Evolutionary conservation across 1,140 invertebrate species (phyloP), one percentile per base, ranked within the genome.

Genomic region (Drosophila suzukii): DNA sequence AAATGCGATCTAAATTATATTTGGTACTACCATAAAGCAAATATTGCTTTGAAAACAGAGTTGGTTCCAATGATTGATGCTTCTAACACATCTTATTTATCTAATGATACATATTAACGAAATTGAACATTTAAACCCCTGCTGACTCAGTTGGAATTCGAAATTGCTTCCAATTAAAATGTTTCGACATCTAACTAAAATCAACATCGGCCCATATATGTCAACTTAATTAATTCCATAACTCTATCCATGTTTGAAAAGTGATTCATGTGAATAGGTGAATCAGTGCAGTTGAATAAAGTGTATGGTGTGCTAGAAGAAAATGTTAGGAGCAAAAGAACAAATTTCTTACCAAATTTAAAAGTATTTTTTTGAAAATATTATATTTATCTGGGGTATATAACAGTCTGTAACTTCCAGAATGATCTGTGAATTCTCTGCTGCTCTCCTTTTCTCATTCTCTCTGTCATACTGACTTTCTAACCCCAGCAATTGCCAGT

Each of bases 131-230:
- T 63, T 34, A 43, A 43, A 59, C 43, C 34, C 30, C 56, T 46
- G 56, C 57, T 61, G 56, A 65, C 20, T 65, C 56, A 65, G 41
- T 65, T 43, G 54, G 61, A 63, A 59, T 59, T 59, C 11, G 11
- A 24, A 65, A 65, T 61, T 44, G 39, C 30, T 65, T n/a, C 32
- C 61, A 65, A 65, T 65, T 65, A 61, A 65, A 65, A 56, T 65
- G 34, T 61, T 65, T 65, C 30, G 57, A 65, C 56, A 65, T 36
- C n/a, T 46, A 61, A 61, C 61, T 46, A 38, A 65, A 65, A 61
- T 65, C 56, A 41, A 10, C n/a, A 38, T n/a, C 61, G 30, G 6
- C 6, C 61, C 41, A 36, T 61, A 65, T 61, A 65, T 60, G 55
- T 61, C 32, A 65, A 30, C 41, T 61, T 32, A 65, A 61, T 65